Percentiles rank a stretch among this genome's conserved stretches.
Evolutionary conservation across 2,888 invertebrate species (phyloP).

Genomic region (Aethes cnicana): DNA sequence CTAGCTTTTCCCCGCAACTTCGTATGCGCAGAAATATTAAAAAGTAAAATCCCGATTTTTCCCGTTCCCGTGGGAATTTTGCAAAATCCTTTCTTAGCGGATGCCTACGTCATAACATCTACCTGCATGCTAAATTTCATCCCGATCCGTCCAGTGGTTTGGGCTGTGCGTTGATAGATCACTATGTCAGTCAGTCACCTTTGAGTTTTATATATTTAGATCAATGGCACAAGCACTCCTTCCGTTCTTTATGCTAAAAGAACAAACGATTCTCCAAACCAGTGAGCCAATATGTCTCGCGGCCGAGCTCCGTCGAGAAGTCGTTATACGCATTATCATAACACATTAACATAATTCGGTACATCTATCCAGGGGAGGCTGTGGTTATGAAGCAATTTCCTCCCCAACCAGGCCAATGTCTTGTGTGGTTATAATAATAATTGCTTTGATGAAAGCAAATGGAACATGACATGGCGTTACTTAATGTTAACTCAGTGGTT

Average conservation of each 20-base stretch:
- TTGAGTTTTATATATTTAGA: no score
- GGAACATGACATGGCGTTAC: constrained; percentile 27
- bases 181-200: no score
- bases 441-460: constrained; percentile 31
- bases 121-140: no score
- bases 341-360: constrained; percentile 62
- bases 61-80: no score
- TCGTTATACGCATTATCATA: constrained; percentile 63
- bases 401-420: constrained; percentile 45
- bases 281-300: constrained; percentile 40
- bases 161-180: no score
- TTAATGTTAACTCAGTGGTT: constrained; percentile 19
- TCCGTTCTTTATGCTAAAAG: no score
- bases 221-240: background rate
- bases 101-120: background rate
- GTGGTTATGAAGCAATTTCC: constrained; percentile 50
- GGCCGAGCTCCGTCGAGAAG: constrained; percentile 43
- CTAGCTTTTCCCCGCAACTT: no score
- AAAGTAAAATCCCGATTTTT: no score
- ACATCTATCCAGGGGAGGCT: constrained; percentile 49
- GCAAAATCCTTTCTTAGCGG: no score
- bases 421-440: constrained; percentile 36
- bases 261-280: no score
- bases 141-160: no score
- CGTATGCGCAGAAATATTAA: no score